Percentiles rank a stretch among this genome's conserved stretches.
Conservation (phyloP, 2,888 invertebrate genomes). For the Lepidonotus clava region DNA sequence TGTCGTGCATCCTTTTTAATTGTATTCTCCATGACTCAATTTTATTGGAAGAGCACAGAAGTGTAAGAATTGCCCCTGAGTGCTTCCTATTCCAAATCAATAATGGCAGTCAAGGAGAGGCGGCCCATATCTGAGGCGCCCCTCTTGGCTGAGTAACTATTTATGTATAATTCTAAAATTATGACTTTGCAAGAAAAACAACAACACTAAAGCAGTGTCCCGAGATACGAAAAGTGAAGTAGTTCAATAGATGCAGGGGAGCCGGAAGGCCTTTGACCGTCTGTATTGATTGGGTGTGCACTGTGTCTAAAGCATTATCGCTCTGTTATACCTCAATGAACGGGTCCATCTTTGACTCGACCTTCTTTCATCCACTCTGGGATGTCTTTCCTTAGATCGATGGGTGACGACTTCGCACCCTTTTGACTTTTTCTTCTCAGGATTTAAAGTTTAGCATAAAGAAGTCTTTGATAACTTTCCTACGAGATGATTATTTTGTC, state of each 20-base stretch:
- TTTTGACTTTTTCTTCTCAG: background rate
- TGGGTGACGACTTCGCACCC: background rate
- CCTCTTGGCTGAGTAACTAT: background rate
- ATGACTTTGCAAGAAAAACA: background rate
- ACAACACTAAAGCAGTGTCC: background rate
- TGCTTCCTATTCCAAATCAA: background rate
- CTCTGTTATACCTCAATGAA: background rate
- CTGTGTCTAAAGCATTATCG: constrained; percentile 37
- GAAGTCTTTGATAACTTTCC: background rate
- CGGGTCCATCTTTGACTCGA: background rate
- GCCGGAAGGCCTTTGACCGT: constrained; percentile 20
- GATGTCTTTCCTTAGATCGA: background rate
- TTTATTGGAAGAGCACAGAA: background rate
- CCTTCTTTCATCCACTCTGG: background rate
- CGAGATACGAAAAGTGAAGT: background rate
- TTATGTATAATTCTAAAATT: too few species aligned
- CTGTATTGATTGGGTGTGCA: constrained; percentile 47
- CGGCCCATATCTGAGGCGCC: background rate
- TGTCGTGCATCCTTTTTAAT: too few species aligned
- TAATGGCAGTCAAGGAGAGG: background rate
- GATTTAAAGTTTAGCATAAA: background rate
- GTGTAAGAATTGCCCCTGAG: background rate
- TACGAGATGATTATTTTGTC: too few species aligned
- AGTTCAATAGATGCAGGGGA: background rate
- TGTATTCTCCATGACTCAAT: too few species aligned